Percentiles rank a stretch among this genome's conserved stretches.
Conservation (phyloP, 2,888 invertebrate species). For the Synergus gifuensis region DNA sequence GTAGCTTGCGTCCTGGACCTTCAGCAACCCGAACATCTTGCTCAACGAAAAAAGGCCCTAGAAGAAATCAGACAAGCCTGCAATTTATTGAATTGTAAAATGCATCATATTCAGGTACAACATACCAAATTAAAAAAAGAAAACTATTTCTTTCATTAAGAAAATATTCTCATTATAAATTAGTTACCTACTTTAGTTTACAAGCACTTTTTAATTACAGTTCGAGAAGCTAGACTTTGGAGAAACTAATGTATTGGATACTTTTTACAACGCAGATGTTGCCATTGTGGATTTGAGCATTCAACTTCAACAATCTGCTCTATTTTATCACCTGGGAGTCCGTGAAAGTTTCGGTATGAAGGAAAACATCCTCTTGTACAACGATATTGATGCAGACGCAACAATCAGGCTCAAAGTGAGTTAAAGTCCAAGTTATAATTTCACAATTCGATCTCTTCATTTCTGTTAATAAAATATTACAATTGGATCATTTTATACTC, state of each 20-base stretch:
- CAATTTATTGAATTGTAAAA: slow-evolving; percentile 87
- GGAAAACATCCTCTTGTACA: slow-evolving; percentile 93
- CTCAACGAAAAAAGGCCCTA: slow-evolving; percentile 88
- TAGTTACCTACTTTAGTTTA: neutral
- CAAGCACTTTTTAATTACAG: slow-evolving; percentile 79
- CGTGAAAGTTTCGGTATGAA: slow-evolving; percentile 99
- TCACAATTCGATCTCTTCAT: too few species aligned
- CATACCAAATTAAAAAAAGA: neutral
- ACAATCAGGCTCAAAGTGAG: slow-evolving; percentile 92
- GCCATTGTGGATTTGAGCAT: slow-evolving; percentile 96
- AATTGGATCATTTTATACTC: too few species aligned
- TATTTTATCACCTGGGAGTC: slow-evolving; percentile 98
- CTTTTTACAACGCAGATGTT: slow-evolving; percentile 99
- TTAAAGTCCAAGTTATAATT: neutral
- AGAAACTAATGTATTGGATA: slow-evolving; percentile 95
- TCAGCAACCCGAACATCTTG: slow-evolving; percentile 85
- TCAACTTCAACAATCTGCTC: slow-evolving; percentile 93
- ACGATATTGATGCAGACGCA: slow-evolving; percentile 92
- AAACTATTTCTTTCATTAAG: neutral
- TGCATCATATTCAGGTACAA: slow-evolving; percentile 89
- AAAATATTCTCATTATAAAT: neutral
- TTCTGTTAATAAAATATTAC: too few species aligned
- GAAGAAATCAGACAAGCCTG: slow-evolving; percentile 93
- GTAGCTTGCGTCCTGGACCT: slow-evolving; percentile 93
- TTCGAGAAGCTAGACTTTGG: slow-evolving; percentile 99